Conservation (phyloP, 2,113 vertebrate species). For the Atlantisia rogersi region DNA sequence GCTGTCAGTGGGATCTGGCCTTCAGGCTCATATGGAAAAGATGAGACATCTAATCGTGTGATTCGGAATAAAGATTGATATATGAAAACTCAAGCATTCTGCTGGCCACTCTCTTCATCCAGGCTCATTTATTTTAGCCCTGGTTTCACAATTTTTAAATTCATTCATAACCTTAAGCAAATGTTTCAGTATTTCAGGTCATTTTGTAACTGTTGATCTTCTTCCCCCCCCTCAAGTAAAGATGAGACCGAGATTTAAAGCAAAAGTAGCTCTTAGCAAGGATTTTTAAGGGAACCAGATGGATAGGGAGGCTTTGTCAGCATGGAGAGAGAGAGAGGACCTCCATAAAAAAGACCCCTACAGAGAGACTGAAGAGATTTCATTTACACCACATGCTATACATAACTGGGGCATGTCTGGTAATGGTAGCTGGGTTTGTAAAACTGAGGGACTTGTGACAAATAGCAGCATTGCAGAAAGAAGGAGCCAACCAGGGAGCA, state of each 20-base stretch:
- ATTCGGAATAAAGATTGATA: not conserved
- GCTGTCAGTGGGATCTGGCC: not conserved
- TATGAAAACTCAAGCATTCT: not conserved
- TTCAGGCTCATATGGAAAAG: not conserved
- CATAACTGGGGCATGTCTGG: fast-evolving
- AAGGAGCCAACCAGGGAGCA: not conserved
- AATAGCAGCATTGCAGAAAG: not conserved
- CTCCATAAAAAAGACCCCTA: not conserved
- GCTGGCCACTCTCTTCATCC: not conserved
- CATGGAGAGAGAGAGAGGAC: not conserved
- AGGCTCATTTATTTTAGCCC: not conserved
- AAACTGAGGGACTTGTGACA: not conserved
- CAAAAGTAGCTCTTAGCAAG: not conserved
- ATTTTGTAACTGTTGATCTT: fast-evolving
- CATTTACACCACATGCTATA: not conserved
- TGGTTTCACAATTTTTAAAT: not conserved
- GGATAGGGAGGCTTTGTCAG: not conserved
- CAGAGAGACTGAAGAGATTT: not conserved
- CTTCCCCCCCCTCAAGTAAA: not conserved
- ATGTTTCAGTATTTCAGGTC: not conserved
- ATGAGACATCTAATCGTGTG: not conserved
- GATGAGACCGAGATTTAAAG: not conserved
- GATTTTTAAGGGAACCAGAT: not conserved
- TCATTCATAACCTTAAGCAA: not conserved
- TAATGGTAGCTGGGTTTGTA: not conserved